phyloP scores from a whole-genome alignment of 2,797 vertebrate species.

The Chaunax sp. region DNA sequence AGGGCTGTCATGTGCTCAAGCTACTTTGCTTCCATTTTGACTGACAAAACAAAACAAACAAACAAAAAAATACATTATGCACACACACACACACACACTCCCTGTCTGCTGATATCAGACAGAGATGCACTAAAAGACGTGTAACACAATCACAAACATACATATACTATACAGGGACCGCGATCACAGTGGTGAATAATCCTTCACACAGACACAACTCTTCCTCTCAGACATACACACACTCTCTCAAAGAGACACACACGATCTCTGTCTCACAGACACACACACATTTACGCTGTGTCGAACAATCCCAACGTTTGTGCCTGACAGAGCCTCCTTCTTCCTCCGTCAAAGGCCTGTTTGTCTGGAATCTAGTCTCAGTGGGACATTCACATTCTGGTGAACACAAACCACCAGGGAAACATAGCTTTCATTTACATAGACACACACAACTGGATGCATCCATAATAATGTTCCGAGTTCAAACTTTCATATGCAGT shows the following conservation, averaged over 20 bases:
- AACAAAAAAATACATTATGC: conserved; percentile 1
- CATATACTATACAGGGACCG: conserved; percentile 10
- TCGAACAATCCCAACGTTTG: conserved; percentile 74
- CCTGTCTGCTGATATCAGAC: conserved; percentile 39
- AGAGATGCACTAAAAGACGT: too few relatives aligned
- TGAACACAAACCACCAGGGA: conserved; percentile 61
- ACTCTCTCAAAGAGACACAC: conserved; percentile 49
- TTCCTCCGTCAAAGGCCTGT: conserved; percentile 71
- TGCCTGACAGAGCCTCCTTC: conserved; percentile 78
- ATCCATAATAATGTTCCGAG: not conserved
- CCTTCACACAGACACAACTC: conserved; percentile 50
- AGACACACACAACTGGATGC: conserved; percentile 17
- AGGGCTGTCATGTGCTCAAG: conserved; percentile 19
- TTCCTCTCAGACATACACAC: conserved; percentile 58
- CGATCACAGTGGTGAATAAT: conserved; percentile 48
- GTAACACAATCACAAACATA: conserved; percentile 21
- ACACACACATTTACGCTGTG: conserved; percentile 17
- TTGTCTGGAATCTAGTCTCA: conserved; percentile 71
- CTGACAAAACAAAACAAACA: not conserved
- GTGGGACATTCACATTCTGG: conserved; percentile 69
- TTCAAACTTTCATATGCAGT: not conserved
- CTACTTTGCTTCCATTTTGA: conserved; percentile 55
- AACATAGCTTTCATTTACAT: conserved; percentile 58
- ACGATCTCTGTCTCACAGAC: conserved; percentile 48
- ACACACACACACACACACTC: conserved; percentile 24